Conservation (phyloP, 1,140 invertebrate species). For the Mamestra configurata region DNA sequence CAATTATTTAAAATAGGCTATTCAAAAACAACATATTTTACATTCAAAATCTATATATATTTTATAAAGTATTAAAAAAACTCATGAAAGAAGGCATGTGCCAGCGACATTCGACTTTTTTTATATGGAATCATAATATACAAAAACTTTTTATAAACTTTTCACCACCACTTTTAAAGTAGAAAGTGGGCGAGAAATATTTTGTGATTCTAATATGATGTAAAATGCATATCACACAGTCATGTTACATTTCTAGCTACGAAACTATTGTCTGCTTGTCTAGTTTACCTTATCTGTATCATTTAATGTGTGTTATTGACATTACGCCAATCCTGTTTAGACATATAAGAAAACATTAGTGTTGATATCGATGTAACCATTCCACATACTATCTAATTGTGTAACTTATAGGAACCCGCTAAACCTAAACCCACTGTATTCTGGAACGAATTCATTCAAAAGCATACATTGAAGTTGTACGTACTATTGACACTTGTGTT, state of each 20-base stretch:
- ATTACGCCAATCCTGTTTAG: slow-evolving; percentile 16
- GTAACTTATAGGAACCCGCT: slow-evolving; percentile 19
- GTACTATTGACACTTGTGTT: slow-evolving; percentile 75
- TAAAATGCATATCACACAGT: neutral
- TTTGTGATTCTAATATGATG: slow-evolving; percentile 21
- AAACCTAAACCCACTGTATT: slow-evolving; percentile 13
- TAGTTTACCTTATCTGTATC: slow-evolving; percentile 6
- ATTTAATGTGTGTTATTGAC: slow-evolving; percentile 20
- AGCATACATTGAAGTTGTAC: slow-evolving; percentile 43
- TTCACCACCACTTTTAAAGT: neutral
- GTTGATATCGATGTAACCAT: slow-evolving; percentile 39
- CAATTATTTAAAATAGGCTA: slow-evolving; percentile 78
- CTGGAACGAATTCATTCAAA: slow-evolving; percentile 22
- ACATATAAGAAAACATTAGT: slow-evolving; percentile 34
- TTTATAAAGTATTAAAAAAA: slow-evolving; percentile 59
- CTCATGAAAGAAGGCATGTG: slow-evolving; percentile 38
- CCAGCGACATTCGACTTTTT: slow-evolving; percentile 46
- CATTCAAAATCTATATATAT: slow-evolving; percentile 61
- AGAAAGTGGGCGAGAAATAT: slow-evolving; percentile 18
- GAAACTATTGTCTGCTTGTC: slow-evolving; percentile 37
- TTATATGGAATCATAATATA: slow-evolving; percentile 52
- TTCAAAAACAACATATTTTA: slow-evolving; percentile 61
- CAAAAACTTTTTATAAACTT: slow-evolving; percentile 39
- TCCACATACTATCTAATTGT: slow-evolving; percentile 47
- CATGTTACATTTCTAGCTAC: neutral